Evolutionary conservation across 1,140 invertebrate genomes (phyloP).

Genomic region (Drosophila aff.): DNA sequence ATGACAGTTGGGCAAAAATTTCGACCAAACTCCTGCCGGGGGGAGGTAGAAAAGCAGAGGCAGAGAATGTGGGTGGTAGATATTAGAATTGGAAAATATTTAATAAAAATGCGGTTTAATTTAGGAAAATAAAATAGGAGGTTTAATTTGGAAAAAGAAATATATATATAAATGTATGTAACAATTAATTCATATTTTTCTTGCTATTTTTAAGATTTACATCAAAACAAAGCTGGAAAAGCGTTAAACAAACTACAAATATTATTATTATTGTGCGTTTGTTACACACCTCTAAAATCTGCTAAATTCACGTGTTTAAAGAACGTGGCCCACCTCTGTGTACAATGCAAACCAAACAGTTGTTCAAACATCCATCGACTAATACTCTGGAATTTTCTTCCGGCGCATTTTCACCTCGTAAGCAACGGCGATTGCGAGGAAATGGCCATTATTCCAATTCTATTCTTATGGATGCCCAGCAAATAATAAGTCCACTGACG

Average conservation of each 20-base stretch:
- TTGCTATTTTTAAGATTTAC: background rate
- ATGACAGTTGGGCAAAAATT: conserved; percentile 31
- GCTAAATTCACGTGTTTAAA: background rate
- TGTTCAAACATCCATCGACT: conserved; percentile 7
- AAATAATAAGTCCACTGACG: conserved; percentile 26
- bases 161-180: background rate
- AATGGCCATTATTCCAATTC: background rate
- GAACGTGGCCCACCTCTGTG: background rate
- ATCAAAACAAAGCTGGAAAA: background rate
- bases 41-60: too few relatives aligned
- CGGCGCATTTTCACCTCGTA: background rate
- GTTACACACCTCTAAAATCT: background rate
- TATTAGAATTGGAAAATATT: background rate
- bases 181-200: background rate
- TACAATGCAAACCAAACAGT: conserved; percentile 1
- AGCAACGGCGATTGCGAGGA: background rate
- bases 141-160: background rate
- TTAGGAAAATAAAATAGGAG: background rate
- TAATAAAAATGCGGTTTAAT: conserved; percentile 7
- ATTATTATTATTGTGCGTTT: background rate
- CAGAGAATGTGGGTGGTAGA: too few relatives aligned
- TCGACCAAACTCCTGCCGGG: background rate
- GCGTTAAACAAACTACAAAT: background rate
- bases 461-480: conserved; percentile 16
- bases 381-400: background rate